Conservation (phyloP, 2,888 invertebrate species). For the Leucophenga montana region DNA sequence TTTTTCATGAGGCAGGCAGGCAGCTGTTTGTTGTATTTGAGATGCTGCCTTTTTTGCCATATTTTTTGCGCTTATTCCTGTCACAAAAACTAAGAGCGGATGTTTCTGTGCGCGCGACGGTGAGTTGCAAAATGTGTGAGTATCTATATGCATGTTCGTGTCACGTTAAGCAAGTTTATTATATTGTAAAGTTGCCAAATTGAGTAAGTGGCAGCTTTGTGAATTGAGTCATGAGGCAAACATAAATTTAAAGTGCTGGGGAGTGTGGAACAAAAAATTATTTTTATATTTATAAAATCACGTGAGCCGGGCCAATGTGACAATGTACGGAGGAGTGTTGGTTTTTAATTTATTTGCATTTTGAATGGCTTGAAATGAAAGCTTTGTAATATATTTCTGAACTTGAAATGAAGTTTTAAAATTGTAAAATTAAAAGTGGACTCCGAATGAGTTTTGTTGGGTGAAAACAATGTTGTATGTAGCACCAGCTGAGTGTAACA, state of each 20-base stretch:
- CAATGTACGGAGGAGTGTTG: not conserved
- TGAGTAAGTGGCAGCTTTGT: constrained; percentile 53
- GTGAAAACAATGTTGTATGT: too few relatives aligned
- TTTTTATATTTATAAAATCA: not conserved
- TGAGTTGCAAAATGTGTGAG: not conserved
- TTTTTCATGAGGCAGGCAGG: constrained; percentile 30
- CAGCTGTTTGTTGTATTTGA: constrained; percentile 32
- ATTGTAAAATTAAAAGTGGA: too few relatives aligned
- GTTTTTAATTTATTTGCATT: not conserved
- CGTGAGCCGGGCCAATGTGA: constrained; percentile 34
- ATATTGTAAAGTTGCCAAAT: constrained; percentile 57
- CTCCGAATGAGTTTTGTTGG: too few relatives aligned
- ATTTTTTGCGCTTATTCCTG: constrained; percentile 19
- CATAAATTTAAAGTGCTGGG: constrained; percentile 46
- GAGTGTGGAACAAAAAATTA: constrained; percentile 11
- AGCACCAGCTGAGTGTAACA: too few relatives aligned
- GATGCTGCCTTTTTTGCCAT: not conserved
- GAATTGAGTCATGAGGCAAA: constrained; percentile 59
- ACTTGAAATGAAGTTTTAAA: too few relatives aligned
- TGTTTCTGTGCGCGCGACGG: not conserved
- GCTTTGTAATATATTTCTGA: too few relatives aligned
- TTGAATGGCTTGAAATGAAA: not conserved
- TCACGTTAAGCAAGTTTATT: constrained; percentile 49
- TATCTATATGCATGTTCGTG: constrained; percentile 13
- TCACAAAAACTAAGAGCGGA: constrained; percentile 12